phyloP scores from a whole-genome alignment of 2,888 invertebrate genomes.

The Tenthredo amoena region DNA sequence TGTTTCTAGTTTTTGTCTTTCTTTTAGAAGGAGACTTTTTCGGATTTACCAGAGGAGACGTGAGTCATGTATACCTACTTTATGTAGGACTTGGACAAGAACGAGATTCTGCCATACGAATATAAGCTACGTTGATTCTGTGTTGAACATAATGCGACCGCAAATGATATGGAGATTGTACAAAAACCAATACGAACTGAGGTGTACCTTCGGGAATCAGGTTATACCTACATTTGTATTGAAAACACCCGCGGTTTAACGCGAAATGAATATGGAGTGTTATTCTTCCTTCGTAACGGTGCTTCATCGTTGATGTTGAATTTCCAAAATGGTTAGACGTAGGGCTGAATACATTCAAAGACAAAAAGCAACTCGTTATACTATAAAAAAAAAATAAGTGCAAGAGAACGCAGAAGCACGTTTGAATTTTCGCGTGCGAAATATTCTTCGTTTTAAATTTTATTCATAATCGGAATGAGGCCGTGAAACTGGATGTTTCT shows the following conservation, averaged over 20 bases:
- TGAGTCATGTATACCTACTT: not conserved
- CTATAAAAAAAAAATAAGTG: not conserved
- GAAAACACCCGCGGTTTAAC: not conserved
- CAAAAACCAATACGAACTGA: constrained; percentile 7
- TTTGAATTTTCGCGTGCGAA: not conserved
- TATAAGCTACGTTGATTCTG: not conserved
- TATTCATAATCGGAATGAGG: not conserved
- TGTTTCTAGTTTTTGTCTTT: not conserved
- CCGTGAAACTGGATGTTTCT: not conserved
- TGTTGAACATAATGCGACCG: constrained; percentile 30
- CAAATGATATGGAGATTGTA: constrained; percentile 33
- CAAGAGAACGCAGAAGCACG: not conserved
- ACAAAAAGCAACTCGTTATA: not conserved
- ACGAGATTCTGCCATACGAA: not conserved
- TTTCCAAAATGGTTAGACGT: not conserved
- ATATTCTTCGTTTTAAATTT: not conserved
- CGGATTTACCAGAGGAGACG: not conserved
- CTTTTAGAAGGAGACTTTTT: not conserved
- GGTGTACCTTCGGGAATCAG: not conserved
- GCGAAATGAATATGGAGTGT: not conserved
- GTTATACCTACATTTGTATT: constrained; percentile 17
- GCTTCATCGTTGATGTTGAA: not conserved
- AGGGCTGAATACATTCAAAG: not conserved
- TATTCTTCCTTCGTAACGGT: not conserved
- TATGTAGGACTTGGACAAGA: not conserved